A percentile compares a stretch with the other conserved stretches of the same genome.
phyloP scores from a whole-genome alignment of 2,113 vertebrate species.

The Sclerurus mexicanus region DNA sequence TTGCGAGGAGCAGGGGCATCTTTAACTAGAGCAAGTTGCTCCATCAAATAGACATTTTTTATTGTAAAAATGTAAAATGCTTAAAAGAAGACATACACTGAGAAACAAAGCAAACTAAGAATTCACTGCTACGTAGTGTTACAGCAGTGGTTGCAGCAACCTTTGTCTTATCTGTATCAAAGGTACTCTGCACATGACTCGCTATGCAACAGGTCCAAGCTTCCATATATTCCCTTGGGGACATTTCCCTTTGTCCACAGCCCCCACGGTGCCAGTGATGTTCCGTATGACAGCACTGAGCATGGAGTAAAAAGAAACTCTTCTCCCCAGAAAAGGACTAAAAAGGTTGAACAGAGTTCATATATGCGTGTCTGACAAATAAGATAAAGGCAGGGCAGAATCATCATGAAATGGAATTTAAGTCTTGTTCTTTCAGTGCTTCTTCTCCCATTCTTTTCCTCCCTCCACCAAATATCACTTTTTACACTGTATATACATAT shows the following conservation, averaged over 20 bases:
- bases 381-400: neutral
- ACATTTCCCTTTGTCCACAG: neutral
- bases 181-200: neutral
- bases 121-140: accelerated
- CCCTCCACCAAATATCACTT: neutral
- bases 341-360: neutral
- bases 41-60: neutral
- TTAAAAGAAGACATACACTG: neutral
- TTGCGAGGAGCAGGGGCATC: neutral
- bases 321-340: neutral
- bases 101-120: neutral
- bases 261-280: accelerated
- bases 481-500: neutral
- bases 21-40: neutral
- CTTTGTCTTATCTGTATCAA: neutral
- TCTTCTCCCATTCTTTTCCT: neutral
- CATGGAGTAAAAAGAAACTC: neutral
- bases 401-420: neutral
- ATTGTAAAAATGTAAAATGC: neutral
- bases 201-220: neutral
- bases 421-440: neutral
- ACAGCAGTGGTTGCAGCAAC: neutral
- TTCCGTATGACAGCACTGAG: neutral
- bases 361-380: neutral
- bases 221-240: accelerated